Evolutionary conservation across 1,140 invertebrate genomes (phyloP), one percentile per base, ranked within the genome.

Genomic region (Platorchestia sp.): DNA sequence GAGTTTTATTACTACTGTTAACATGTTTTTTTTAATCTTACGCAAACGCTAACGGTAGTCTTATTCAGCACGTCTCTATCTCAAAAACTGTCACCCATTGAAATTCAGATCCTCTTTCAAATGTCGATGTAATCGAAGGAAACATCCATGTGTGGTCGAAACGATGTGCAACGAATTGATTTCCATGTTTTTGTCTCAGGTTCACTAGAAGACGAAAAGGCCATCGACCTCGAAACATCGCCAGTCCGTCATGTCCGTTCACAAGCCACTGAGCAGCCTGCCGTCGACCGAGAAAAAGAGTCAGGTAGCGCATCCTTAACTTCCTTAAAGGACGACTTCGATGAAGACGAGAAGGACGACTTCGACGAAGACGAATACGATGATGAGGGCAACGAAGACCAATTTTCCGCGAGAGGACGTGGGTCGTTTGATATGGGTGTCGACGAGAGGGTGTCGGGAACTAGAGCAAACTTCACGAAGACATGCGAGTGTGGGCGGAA

Each of bases 401-500:
- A 36, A 75, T 75, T 75, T 75, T 75, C 36, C 36, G 14, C 59
- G 14, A 75, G 59, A 75, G 59, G 59, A 75, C 59, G 7, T 36
- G 59, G 27, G 59, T 75, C 27, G 10, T 75, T 36, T 10, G 87
- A 89, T 0, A 19, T 36, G 1, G 41, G 27, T 41, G 41, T 42
- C 5, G 87, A 89, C 27, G n/a, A 42, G 43, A 44, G 10, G 41
- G 87, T 89, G 10, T 19, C 1, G 22, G 3, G 5, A 0, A 3
- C 41, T 40, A 44, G 91, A 16, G 91, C 91, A 45, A 40, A 14
- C 6, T 93, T 93, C 91, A 93, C 43, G 41, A 36, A 44, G 44
- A 93, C 43, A 19, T 95, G 95, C 44, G 75, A 75, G 53, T 95
- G 95, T 41, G 95, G 95, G 10, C 45, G 36, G 40, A 95, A 95